These are phyloP conservation scores for Stigmatopora nigra DNA, from an alignment of 2,113 vertebrate species.

Conservation along the genomic window DNA sequence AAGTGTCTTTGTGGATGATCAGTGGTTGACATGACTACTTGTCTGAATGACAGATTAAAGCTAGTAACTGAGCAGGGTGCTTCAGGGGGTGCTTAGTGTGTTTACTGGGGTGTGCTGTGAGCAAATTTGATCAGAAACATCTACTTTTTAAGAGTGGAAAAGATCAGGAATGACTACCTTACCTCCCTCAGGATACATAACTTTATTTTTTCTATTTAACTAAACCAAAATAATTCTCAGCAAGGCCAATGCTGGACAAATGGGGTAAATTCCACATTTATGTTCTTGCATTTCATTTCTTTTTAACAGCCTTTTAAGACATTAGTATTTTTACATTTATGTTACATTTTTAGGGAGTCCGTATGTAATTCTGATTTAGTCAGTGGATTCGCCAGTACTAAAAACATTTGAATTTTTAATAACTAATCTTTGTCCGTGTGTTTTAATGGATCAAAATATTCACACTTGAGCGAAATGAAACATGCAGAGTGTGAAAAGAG, in stretches of 20 bases:
- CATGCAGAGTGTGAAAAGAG: neutral
- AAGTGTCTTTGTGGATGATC: slow-evolving; percentile 52
- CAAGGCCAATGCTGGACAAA: neutral
- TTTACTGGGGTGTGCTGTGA: neutral
- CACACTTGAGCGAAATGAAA: neutral
- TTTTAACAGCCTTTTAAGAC: neutral
- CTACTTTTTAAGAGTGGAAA: too few species aligned
- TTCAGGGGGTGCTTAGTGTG: slow-evolving; percentile 8
- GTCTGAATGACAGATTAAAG: slow-evolving; percentile 72
- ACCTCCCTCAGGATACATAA: too few species aligned
- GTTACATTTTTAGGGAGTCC: neutral
- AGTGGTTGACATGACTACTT: slow-evolving; percentile 51
- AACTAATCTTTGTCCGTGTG: neutral
- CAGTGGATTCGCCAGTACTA: neutral
- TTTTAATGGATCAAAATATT: neutral
- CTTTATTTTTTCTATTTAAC: neutral
- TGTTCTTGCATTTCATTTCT: neutral
- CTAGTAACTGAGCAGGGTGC: slow-evolving; percentile 37
- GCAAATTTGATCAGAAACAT: neutral
- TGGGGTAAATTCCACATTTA: neutral
- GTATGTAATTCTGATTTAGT: neutral
- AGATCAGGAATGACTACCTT: too few species aligned
- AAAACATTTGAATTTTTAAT: neutral
- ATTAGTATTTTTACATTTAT: neutral
- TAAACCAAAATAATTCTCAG: too few species aligned